Evolutionary conservation across 2,888 invertebrate genomes (phyloP).

Genomic region (Venustoraphidia nigricollis): DNA sequence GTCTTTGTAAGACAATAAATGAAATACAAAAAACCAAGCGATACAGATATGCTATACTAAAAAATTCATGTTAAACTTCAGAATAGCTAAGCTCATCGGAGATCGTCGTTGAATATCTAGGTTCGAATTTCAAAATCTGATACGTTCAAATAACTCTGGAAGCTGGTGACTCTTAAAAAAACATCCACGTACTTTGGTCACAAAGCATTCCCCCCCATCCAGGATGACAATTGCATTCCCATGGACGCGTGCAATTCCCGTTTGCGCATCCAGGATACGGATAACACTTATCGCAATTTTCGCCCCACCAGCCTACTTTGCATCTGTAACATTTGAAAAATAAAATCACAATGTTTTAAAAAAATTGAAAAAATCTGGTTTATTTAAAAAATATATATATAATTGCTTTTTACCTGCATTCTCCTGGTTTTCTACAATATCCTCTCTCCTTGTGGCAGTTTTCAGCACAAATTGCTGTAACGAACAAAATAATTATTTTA

Average conservation of each 20-base stretch:
- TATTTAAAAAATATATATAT: neutral
- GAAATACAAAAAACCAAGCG: too few relatives aligned
- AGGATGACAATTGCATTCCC: slow-evolving; percentile 77
- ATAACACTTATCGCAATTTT: slow-evolving; percentile 54
- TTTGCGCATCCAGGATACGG: slow-evolving; percentile 81
- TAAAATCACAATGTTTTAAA: neutral
- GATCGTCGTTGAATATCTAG: too few relatives aligned
- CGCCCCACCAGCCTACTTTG: slow-evolving; percentile 79
- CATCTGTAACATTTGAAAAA: slow-evolving; percentile 38
- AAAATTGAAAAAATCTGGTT: neutral
- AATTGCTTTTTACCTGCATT: slow-evolving; percentile 47
- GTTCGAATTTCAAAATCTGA: too few relatives aligned
- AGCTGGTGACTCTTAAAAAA: too few relatives aligned
- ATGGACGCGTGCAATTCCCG: slow-evolving; percentile 69
- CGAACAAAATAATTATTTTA: slow-evolving; percentile 3
- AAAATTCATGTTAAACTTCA: too few relatives aligned
- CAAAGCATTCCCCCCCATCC: slow-evolving; percentile 89
- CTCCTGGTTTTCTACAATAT: slow-evolving; percentile 63
- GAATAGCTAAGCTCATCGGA: too few relatives aligned
- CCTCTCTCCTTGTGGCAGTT: slow-evolving; percentile 75
- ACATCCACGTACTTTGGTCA: slow-evolving; percentile 53
- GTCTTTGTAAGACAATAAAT: too few relatives aligned
- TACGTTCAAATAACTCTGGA: too few relatives aligned
- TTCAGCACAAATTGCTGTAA: slow-evolving; percentile 65
- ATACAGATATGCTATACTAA: too few relatives aligned